These are phyloP conservation scores for Enteromius argenteus DNA, from an alignment of 2,797 vertebrate species.

Conservation along the genomic window DNA sequence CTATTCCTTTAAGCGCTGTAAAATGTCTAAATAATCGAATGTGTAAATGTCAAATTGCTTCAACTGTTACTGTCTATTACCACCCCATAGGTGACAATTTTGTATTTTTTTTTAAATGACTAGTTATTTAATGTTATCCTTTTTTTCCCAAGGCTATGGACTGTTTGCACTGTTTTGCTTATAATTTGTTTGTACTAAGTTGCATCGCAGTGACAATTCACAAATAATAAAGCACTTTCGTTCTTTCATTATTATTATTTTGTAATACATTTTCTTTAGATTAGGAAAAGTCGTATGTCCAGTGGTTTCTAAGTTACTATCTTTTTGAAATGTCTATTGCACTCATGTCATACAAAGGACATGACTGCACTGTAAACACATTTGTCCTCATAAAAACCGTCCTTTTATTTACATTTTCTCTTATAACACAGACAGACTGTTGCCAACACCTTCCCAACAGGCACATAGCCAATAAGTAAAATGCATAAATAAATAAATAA, in stretches of 20 bases:
- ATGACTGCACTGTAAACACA: constrained; percentile 34
- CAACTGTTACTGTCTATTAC: not conserved
- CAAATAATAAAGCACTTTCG: constrained; percentile 58
- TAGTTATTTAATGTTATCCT: constrained; percentile 6
- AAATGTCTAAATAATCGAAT: constrained; percentile 16
- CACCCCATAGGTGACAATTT: not conserved
- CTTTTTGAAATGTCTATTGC: constrained; percentile 42
- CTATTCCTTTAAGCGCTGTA: not conserved
- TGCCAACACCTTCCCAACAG: constrained; percentile 15
- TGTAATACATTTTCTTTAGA: constrained; percentile 48
- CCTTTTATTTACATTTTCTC: constrained; percentile 31
- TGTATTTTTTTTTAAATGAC: not conserved
- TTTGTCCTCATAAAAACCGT: constrained; percentile 45
- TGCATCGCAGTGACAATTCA: constrained; percentile 47
- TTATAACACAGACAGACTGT: constrained; percentile 15
- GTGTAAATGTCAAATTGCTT: not conserved
- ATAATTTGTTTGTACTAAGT: constrained; percentile 46
- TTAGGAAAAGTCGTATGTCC: constrained; percentile 29
- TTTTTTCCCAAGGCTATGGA: constrained; percentile 35
- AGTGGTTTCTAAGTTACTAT: constrained; percentile 46
- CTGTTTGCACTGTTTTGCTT: constrained; percentile 69
- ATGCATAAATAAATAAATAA: not conserved
- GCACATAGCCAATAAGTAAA: not conserved
- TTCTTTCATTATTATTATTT: constrained; percentile 61
- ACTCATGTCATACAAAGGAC: constrained; percentile 32